Evolutionary conservation across 2,797 vertebrate species (phyloP), one percentile per base, ranked within the genome.

Genomic region (Bradypodion ventrale): DNA sequence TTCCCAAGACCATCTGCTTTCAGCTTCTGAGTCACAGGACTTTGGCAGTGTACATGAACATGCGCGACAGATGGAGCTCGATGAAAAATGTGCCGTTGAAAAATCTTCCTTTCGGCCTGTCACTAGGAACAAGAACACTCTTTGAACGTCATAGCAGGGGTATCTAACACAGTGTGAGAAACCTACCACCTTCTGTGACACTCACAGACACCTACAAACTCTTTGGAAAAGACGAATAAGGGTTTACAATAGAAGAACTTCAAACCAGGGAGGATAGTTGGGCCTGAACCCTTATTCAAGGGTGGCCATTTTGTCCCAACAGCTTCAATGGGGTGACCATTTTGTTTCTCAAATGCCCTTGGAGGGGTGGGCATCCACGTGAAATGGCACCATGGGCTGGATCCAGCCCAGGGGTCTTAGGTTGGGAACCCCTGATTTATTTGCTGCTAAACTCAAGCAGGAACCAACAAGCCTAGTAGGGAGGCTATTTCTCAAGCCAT

Each of bases 1-100:
- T 79, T 92, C 86, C 87, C 60, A 69, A 59, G 60, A 85, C 87
- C 83, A 92, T 92, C 91, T 87, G 85, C 72, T 82, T 82, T 89
- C 63, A 32, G 59, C 10, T 62, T 21, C 73, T 74, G 84, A 73
- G 35, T 83, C 62, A 87, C 74, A 85, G 37, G 81, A 83, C 83
- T 29, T 79, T 85, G 73, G 52, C 27, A 84, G 69, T 86, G 77
- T 66, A 82, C 72, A 87, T 60, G 19, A 56, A 83, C 32, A 82
- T 68, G 69, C 1, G 74, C n/a, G 70, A 72, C 78, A 93, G 84
- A 88, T 5, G 75, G 70, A 81, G 72, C 59, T 19, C 6, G 2
- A 75, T 29, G 85, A 59, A 1, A 44, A 69, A 65, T 42, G 35
- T 69, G 56, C 25, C 6, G 8, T 35, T 56, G 29, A 15, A n/a